Evolutionary conservation across 1,140 invertebrate genomes (phyloP).

Genomic region (Paraescarpia echinospica): DNA sequence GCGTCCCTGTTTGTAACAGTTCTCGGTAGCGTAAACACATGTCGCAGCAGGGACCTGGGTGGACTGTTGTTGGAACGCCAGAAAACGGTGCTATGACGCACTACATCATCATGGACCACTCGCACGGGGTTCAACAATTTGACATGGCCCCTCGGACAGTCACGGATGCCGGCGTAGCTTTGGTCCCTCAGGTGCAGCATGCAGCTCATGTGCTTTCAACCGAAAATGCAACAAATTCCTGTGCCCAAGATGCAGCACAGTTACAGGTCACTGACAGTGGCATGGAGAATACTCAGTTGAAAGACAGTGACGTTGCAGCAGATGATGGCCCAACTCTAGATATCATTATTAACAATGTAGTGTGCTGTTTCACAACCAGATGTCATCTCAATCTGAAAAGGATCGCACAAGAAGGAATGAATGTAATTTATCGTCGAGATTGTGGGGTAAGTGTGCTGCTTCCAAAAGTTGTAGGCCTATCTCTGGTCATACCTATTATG

Average conservation of each 20-base stretch:
- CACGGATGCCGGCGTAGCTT: background rate
- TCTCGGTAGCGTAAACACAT: background rate
- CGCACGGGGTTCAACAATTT: background rate
- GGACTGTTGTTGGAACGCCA: background rate
- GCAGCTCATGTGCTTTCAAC: background rate
- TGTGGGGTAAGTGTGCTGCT: slow-evolving; percentile 72
- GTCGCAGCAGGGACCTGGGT: background rate
- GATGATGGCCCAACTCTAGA: slow-evolving; percentile 59
- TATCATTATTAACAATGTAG: slow-evolving; percentile 97
- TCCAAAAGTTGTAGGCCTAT: background rate
- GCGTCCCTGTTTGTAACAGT: background rate
- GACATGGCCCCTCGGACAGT: background rate
- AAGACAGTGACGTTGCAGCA: background rate
- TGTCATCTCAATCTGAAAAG: slow-evolving; percentile 95
- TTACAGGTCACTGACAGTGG: background rate
- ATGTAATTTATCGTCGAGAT: slow-evolving; percentile 94
- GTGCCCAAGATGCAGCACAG: background rate
- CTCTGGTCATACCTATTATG: background rate
- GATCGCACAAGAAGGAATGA: slow-evolving; percentile 87
- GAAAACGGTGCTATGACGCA: background rate
- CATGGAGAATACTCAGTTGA: background rate
- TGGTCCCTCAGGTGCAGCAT: background rate
- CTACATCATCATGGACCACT: background rate
- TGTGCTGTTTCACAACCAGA: slow-evolving; percentile 94
- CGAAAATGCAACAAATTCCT: background rate